A percentile compares a stretch with the other conserved stretches of the same genome.
phyloP scores from a whole-genome alignment of 2,888 invertebrate genomes.

The Hofmannophila pseudospretella region DNA sequence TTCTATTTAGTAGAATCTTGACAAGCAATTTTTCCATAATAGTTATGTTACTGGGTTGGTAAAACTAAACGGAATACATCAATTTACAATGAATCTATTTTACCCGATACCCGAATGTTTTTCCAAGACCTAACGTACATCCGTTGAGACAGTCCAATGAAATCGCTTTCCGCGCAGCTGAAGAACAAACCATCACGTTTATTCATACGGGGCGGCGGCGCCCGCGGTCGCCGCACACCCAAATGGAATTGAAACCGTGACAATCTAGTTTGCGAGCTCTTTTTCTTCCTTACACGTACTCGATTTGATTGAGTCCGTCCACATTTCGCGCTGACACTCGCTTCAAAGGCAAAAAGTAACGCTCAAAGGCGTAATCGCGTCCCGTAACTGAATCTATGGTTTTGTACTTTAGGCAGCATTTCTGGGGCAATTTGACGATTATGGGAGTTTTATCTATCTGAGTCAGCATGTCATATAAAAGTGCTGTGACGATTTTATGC shows the following conservation, averaged over 20 bases:
- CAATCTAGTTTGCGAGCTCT: constrained; percentile 54
- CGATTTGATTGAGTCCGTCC: constrained; percentile 60
- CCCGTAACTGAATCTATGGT: not conserved
- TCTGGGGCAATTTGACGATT: too few species aligned
- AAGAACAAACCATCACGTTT: not conserved
- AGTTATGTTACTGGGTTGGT: too few species aligned
- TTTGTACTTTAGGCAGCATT: not conserved
- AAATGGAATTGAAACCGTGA: constrained; percentile 72
- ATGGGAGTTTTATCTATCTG: too few species aligned
- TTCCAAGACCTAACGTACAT: not conserved
- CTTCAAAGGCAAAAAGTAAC: constrained; percentile 7
- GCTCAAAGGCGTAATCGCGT: constrained; percentile 26
- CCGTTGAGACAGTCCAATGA: too few species aligned
- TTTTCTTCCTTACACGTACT: constrained; percentile 50
- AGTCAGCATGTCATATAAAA: too few species aligned
- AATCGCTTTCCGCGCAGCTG: not conserved
- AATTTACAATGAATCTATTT: not conserved
- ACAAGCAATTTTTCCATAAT: too few species aligned
- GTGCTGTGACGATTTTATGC: too few species aligned
- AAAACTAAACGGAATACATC: too few species aligned
- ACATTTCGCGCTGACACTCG: constrained; percentile 38
- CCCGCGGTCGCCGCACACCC: constrained; percentile 25
- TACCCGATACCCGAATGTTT: not conserved
- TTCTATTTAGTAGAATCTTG: too few species aligned
- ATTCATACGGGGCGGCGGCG: constrained; percentile 1